Evolutionary conservation across 2,797 vertebrate genomes (phyloP), one percentile per base, ranked within the genome.

Genomic region (Chloroceryle amazona): DNA sequence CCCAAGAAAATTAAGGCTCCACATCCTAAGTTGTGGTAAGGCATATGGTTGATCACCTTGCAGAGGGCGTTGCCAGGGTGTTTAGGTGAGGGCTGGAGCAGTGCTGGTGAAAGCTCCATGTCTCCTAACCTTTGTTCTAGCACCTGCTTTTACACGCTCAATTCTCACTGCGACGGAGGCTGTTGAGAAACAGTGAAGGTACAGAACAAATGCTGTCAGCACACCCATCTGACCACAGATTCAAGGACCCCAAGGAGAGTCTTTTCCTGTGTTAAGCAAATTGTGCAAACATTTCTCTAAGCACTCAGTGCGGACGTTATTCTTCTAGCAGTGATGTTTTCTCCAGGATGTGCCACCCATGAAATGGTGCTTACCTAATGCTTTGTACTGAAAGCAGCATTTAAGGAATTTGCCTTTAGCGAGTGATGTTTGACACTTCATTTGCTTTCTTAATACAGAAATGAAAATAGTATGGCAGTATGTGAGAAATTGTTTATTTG

Each of bases 221-320:
- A 88, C 60, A 66, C 25, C 70, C 61, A 81, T 86, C 94, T 92
- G 88, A 81, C 68, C 70, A 87, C 84, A 86, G 41, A 92, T 88
- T 86, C 89, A 95, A 85, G 81, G 90, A 51, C 62, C 82, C 79
- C 47, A 31, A 57, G 26, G 58, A 58, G 31, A 55, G 31, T 41
- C 22, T 94, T 96, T 91, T 93, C 72, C 65, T 92, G 66, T 72
- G 35, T 81, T 92, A 92, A 95, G 37, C 57, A 86, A 93, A 93
- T 87, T 95, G 71, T 82, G 90, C 52, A 86, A 61, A 54, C 33
- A 46, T 93, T 95, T 78, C 55, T 91, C 41, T 86, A 44, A 91
- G 42, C 19, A 49, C 52, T 90, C 76, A 57, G 60, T 74, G 19
- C 13, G 13, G 70, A 65, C 2, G 1, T 58, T 58, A 28, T 37